phyloP scores from a whole-genome alignment of 2,888 invertebrate genomes.

The Drosophila bunnanda region DNA sequence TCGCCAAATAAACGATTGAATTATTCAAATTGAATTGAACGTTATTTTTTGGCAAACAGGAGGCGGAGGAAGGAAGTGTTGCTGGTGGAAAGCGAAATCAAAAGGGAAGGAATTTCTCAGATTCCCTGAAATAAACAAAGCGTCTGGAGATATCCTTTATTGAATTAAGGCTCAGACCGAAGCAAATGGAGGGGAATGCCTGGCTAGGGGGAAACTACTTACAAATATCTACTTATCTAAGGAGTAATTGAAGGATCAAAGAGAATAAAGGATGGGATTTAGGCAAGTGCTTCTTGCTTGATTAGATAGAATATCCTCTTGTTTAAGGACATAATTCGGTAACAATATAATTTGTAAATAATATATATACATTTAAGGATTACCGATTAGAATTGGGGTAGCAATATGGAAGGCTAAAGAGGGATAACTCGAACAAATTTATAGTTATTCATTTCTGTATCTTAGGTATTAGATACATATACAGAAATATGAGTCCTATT shows the following conservation, averaged over 20 bases:
- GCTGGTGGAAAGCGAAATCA: slow-evolving; percentile 19
- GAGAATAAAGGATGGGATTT: slow-evolving; percentile 4
- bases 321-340: neutral
- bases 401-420: neutral
- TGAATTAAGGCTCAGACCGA: slow-evolving; percentile 21
- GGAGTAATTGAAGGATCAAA: slow-evolving; percentile 29
- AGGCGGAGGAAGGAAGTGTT: slow-evolving; percentile 5
- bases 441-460: neutral
- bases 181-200: slow-evolving; percentile 5
- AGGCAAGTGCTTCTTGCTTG: slow-evolving; percentile 14
- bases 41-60: slow-evolving; percentile 9
- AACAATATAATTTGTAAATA: neutral
- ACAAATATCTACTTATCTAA: slow-evolving; percentile 6
- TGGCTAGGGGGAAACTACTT: slow-evolving; percentile 5
- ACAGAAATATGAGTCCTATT: neutral
- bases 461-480: neutral
- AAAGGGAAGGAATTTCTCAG: slow-evolving; percentile 14
- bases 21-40: slow-evolving; percentile 54
- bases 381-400: neutral
- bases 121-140: slow-evolving; percentile 26
- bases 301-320: neutral
- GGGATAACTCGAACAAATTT: neutral
- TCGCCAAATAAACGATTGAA: slow-evolving; percentile 41
- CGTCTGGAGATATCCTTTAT: slow-evolving; percentile 22
- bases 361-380: neutral